phyloP scores from a whole-genome alignment of 2,113 vertebrate genomes.

The Daubentonia madagascariensis region DNA sequence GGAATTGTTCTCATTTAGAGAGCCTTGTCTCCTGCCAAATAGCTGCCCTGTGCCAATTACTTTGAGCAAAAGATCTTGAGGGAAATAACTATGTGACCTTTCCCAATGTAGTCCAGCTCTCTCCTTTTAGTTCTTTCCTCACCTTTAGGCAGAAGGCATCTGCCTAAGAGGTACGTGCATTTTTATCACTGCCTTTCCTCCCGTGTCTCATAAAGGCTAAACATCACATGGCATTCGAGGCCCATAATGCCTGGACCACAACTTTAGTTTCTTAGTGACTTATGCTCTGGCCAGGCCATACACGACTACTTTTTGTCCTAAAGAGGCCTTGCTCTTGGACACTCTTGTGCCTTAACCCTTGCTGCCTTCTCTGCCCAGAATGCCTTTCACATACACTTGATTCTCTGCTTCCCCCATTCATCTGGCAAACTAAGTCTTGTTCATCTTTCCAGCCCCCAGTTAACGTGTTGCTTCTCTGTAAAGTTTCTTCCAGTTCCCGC shows the following conservation, averaged over 20 bases:
- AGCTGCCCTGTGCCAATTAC: background rate
- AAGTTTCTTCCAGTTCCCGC: background rate
- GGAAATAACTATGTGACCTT: background rate
- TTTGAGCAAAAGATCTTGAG: background rate
- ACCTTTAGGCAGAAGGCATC: background rate
- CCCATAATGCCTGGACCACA: rapidly evolving
- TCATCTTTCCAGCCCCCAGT: background rate
- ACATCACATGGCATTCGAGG: rapidly evolving
- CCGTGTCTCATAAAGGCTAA: background rate
- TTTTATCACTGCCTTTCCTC: background rate
- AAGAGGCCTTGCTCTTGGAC: background rate
- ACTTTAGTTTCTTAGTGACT: background rate
- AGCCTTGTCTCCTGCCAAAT: background rate
- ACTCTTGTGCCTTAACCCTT: background rate
- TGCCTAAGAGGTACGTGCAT: rapidly evolving
- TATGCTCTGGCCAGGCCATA: background rate
- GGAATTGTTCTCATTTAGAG: background rate
- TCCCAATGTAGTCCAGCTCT: background rate
- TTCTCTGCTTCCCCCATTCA: background rate
- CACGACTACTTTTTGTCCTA: background rate
- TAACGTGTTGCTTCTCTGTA: background rate
- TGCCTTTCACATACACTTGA: background rate
- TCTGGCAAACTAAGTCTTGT: background rate
- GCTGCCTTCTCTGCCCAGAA: background rate
- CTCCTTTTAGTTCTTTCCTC: background rate